Base-by-base conservation (phyloP, 2,113 vertebrate species). In the Semnornis frantzii region DNA sequence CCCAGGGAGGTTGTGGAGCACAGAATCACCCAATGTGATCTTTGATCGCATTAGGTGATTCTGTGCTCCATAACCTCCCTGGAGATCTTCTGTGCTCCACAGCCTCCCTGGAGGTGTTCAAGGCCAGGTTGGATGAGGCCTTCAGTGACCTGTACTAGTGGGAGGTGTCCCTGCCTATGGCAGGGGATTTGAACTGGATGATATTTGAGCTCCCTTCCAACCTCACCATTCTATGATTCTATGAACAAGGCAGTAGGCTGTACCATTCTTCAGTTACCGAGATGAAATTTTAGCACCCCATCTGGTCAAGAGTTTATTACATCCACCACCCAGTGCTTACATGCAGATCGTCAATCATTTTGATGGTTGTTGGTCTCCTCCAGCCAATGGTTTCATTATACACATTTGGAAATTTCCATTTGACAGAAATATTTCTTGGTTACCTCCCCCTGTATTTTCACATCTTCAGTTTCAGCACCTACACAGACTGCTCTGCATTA, bases 391-490 rank as follows among this genome's bases (percentile, higher is more conserved):
- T 12, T 15, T 66, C 52, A 31, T 71, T 88, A 66, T 2, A 19
- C 4, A 66, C 54, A 65, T 55, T 80, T 37, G 55, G 62, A 70
- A 80, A 85, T 68, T 85, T 85, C 57, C 80, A 86, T 62, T 66
- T 85, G 54, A 94, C 62, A 19, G n/a, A 92, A 91, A 31, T 21
- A 72, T 72, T 82, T 92, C 81, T 93, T 95, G 85, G 79, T 71
- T 87, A 59, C 48, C 31, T 80, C 60, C 37, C 48, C 78, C 60
- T 39, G 8, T 60, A 93, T 78, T 92, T 94, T 92, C 81, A 73
- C 46, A 84, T 94, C 85, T 86, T 72, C 3, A 8, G 63, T 82
- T 94, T 87, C 91, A 82, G 78, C 87, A 93, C 59, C 74, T 90
- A 78, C 50, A 59, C 68, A 89, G 70, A 72, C 28, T 82, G 46